Evolutionary conservation across 1,140 invertebrate species (phyloP).

Genomic region (Drosophila teissieri): DNA sequence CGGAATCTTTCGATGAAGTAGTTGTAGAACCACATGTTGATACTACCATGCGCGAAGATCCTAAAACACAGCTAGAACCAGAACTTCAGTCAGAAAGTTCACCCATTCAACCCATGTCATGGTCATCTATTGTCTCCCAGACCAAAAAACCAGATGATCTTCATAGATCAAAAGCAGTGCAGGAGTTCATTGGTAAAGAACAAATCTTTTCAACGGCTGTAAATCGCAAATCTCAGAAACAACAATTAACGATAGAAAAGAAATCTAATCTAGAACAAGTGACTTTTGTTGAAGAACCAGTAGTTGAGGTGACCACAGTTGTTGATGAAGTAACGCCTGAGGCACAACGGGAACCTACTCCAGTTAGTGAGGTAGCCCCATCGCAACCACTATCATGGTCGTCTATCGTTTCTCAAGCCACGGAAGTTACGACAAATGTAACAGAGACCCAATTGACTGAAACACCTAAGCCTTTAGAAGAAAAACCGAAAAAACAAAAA

Average conservation of each 20-base stretch:
- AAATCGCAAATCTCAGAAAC: constrained; percentile 12
- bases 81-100: not conserved
- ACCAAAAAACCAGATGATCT: not conserved
- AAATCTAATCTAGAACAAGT: constrained; percentile 2
- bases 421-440: not conserved
- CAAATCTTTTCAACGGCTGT: constrained; percentile 31
- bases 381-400: constrained; percentile 2
- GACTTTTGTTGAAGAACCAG: not conserved
- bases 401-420: constrained; percentile 1
- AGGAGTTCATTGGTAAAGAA: constrained; percentile 42
- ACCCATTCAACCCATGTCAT: not conserved
- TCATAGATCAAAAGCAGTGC: not conserved
- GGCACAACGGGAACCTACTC: not conserved
- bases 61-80: not conserved
- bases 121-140: constrained; percentile 17
- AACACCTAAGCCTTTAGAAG: not conserved
- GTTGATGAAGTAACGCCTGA: not conserved
- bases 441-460: not conserved
- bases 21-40: too few species aligned
- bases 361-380: not conserved
- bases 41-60: not conserved
- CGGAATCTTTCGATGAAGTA: not conserved
- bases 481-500: constrained; percentile 5
- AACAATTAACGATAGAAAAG: constrained; percentile 43
- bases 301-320: not conserved